phyloP scores from a whole-genome alignment of 2,113 vertebrate genomes.

The Nipponia nippon region DNA sequence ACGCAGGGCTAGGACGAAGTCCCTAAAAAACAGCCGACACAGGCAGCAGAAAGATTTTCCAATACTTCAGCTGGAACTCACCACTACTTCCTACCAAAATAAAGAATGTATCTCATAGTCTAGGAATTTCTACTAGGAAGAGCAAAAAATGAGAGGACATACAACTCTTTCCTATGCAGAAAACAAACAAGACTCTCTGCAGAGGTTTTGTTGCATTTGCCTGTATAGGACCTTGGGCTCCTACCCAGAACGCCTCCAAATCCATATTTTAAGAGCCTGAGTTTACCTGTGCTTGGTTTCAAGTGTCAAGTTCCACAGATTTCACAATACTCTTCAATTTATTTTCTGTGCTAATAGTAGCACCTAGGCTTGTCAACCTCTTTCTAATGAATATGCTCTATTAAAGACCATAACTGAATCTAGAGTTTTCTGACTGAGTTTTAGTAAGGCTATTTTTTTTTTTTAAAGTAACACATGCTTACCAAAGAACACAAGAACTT shows the following conservation, averaged over 20 bases:
- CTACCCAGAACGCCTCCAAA: neutral
- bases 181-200: neutral
- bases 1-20: neutral
- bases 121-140: constrained; percentile 58
- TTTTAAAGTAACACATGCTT: neutral
- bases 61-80: constrained; percentile 55
- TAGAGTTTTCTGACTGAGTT: neutral
- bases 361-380: neutral
- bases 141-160: neutral
- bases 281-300: neutral
- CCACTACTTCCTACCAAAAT: constrained; percentile 41
- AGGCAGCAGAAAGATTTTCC: constrained; percentile 52
- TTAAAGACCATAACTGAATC: neutral
- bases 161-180: neutral
- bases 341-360: neutral
- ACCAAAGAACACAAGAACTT: neutral
- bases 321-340: neutral
- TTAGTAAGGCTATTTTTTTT: neutral
- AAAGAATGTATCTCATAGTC: constrained; percentile 30
- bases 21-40: neutral
- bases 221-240: neutral
- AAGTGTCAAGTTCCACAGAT: neutral
- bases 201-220: neutral
- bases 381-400: neutral
- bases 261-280: neutral